phyloP scores from a whole-genome alignment of 2,797 vertebrate genomes.

The Spea hammondii region DNA sequence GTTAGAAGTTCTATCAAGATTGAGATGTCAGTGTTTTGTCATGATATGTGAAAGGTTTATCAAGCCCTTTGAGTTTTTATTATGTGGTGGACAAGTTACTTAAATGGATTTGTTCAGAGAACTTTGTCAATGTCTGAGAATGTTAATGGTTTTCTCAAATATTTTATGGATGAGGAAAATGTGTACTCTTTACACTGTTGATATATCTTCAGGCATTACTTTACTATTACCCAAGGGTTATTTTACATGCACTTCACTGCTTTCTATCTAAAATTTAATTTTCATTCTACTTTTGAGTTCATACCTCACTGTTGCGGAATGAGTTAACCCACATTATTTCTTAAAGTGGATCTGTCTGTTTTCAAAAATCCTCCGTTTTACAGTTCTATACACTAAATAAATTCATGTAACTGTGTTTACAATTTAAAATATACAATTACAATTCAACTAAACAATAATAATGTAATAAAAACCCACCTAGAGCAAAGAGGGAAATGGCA shows the following conservation, averaged over 20 bases:
- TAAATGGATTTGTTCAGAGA: constrained; percentile 10
- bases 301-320: neutral
- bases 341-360: too few species aligned
- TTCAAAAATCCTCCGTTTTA: too few species aligned
- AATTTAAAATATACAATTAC: too few species aligned
- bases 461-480: too few species aligned
- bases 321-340: neutral
- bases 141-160: constrained; percentile 34
- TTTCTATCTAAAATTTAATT: constrained; percentile 50
- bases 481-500: too few species aligned
- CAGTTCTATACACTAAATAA: too few species aligned
- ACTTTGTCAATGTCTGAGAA: constrained; percentile 11
- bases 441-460: too few species aligned
- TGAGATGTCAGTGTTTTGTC: too few species aligned
- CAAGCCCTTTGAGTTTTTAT: neutral
- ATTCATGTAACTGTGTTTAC: too few species aligned
- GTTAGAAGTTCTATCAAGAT: too few species aligned
- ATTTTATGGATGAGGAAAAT: constrained; percentile 32
- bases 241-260: constrained; percentile 45
- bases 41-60: too few species aligned
- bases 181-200: constrained; percentile 7
- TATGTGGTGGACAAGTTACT: neutral
- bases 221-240: constrained; percentile 48
- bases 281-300: constrained; percentile 12
- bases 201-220: constrained; percentile 31